Evolutionary conservation across 2,888 invertebrate species (phyloP), one percentile per base, ranked within the genome.

Genomic region (Hemistola chrysoprasaria): DNA sequence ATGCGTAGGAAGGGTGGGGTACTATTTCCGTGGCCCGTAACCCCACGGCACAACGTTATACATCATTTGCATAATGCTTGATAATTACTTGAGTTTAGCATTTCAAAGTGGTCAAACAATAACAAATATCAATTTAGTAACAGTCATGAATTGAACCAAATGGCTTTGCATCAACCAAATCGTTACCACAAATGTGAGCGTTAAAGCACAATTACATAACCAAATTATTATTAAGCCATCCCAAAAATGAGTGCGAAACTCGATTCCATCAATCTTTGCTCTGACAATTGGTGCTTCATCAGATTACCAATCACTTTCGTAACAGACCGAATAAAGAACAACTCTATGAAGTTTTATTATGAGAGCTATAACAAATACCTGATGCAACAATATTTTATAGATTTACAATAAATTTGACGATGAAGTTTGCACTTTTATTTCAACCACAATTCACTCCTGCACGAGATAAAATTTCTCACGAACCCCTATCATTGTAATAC

Each of bases 261-360:
- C 20, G 22, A 34, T 31, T 21, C 24, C 22, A 38, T 27, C 22
- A 28, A 11, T 33, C 32, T 53, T 37, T 33, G 45, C 35, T 40
- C 45, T 35, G 27, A 41, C 41, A 46, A 39, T 40, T 47, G 41
- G 46, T 26, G 43, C 32, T 38, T 48, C 53, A 50, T 54, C 45
- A 50, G 40, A 40, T 52, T 56, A 47, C 48, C 53, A 50, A 52
- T 50, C 30, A 33, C 26, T 48, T 41, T 27, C 33, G 40, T 34
- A 33, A 46, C 31, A 32, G 9, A 39, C 29, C 25, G 37, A 49
- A 47, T 37, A 29, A 36, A 33, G 36, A 39, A 34, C 28, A 30
- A 32, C 28, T 32, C 8, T 31, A 24, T 28, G 42, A 22, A 41
- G 28, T 30, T 24, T 11, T 40, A 50, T 44, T 50, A 28, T 38